Percentiles rank a stretch among this genome's conserved stretches.
These are phyloP conservation scores for Hippocampus comes DNA, from an alignment of 2,113 vertebrate genomes.

Conservation along the genomic window DNA sequence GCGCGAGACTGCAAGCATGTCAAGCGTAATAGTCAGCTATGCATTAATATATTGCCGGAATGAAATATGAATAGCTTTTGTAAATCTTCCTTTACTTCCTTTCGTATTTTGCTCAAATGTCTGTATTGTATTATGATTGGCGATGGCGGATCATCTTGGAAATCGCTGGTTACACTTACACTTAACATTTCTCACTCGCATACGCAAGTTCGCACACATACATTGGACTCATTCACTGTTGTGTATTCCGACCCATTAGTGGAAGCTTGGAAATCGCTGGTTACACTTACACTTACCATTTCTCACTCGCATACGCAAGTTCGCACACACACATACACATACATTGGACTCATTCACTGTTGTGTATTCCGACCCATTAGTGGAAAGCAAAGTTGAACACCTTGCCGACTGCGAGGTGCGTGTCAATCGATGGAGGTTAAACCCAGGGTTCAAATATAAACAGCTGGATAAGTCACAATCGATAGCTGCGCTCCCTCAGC, in stretches of 20 bases:
- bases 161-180: slow-evolving; percentile 6
- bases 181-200: background rate
- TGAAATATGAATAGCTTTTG: background rate
- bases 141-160: background rate
- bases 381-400: slow-evolving; percentile 65
- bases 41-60: background rate
- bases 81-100: background rate
- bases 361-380: slow-evolving; percentile 71
- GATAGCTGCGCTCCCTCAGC: slow-evolving; percentile 71
- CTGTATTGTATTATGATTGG: background rate
- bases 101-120: background rate
- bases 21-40: background rate
- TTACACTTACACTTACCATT: slow-evolving; percentile 10
- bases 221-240: slow-evolving; percentile 10
- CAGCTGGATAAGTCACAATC: slow-evolving; percentile 79
- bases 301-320: background rate
- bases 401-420: slow-evolving; percentile 65
- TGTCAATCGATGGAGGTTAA: slow-evolving; percentile 77
- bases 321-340: background rate
- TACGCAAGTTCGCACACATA: background rate
- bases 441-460: slow-evolving; percentile 80
- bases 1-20: background rate
- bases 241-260: slow-evolving; percentile 71
- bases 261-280: slow-evolving; percentile 6
- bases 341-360: slow-evolving; percentile 13